phyloP scores from a whole-genome alignment of 2,888 invertebrate species.

The Allygus modestus region DNA sequence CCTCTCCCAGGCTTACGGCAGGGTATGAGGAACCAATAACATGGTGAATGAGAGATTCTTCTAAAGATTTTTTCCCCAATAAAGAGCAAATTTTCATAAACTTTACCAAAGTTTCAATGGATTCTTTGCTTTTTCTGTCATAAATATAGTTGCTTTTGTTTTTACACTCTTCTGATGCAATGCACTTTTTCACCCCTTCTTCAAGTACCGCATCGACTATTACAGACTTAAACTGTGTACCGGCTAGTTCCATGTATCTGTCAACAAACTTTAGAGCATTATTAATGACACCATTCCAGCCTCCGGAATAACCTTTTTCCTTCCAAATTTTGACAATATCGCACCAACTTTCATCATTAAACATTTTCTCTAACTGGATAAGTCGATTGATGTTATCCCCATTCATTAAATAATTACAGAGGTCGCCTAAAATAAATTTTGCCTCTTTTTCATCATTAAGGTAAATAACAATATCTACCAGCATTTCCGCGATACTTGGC shows the following conservation, averaged over 20 bases:
- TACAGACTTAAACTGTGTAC: not conserved
- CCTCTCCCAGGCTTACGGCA: not conserved
- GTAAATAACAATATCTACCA: constrained; percentile 12
- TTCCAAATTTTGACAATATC: constrained; percentile 2
- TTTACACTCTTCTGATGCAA: not conserved
- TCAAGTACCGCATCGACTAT: not conserved
- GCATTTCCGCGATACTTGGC: not conserved
- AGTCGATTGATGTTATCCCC: not conserved
- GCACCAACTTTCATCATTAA: not conserved
- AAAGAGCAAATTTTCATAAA: not conserved
- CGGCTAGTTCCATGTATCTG: not conserved
- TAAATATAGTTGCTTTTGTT: not conserved
- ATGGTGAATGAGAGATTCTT: not conserved
- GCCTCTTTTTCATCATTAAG: constrained; percentile 17
- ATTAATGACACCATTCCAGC: not conserved
- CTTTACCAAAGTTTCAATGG: not conserved
- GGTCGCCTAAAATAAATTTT: not conserved
- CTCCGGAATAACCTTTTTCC: not conserved
- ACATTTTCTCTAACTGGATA: not conserved
- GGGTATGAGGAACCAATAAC: not conserved
- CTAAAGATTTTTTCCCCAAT: not conserved
- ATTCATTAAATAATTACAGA: not conserved
- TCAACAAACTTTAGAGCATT: not conserved
- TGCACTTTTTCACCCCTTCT: not conserved
- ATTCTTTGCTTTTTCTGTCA: not conserved